Base-by-base conservation (phyloP, 2,113 vertebrate species). In the Lophotis ruficrista region DNA sequence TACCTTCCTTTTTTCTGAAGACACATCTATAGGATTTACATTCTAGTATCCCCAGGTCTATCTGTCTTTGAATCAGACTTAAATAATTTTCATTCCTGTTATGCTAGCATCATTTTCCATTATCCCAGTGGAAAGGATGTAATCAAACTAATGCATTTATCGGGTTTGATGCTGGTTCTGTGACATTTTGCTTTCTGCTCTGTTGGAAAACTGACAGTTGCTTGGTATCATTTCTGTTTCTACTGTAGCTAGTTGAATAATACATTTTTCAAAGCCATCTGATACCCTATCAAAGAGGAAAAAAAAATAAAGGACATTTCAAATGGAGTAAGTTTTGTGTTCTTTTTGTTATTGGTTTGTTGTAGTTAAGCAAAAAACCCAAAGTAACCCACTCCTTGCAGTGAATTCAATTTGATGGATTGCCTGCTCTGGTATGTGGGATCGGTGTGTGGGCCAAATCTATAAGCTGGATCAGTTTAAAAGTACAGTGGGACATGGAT, bases 131-230 rank as follows among this genome's bases (percentile, higher is more conserved):
- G 58, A 95, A 92, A 89, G 30, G 27, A 60, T 53, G 27, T 75
- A 95, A 96, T 91, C 80, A 87, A 65, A 94, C 48, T 81, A 94
- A 89, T 72, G 50, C 33, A 81, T 94, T 96, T 96, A 89, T 76
- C 8, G 0, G 33, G 68, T 82, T 82, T 85, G 33, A 48, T 65
- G 50, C 2, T 8, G 45, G 48, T 82, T 91, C 93, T 87, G 30
- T 87, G 84, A 79, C 43, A 41, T 75, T 95, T 92, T 79, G 14
- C 15, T 85, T 94, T 91, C 87, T 87, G 38, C 66, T 87, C 57
- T 65, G 16, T 57, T 91, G 37, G 65, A 93, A 91, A 85, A 72
- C 48, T 1, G 11, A 28, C 65, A 57, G 75, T 82, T 92, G 28
- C 35, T 89, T 50, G 14, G 38, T 87, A 93, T 87, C 65, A 53